Conservation (phyloP, 2,797 vertebrate species). For the Anguilla anguilla region DNA sequence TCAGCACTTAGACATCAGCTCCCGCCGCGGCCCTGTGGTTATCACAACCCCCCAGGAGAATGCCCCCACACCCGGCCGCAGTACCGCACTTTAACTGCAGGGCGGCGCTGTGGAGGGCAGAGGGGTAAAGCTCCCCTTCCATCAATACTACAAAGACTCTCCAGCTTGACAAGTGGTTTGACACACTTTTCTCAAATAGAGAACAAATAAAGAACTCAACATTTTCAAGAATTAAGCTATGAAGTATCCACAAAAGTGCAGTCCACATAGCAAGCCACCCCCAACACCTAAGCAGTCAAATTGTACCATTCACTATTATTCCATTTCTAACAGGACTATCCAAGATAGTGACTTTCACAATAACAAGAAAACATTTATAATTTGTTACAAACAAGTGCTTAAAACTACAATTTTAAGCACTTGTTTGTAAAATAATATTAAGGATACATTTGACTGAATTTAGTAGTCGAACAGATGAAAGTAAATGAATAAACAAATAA, state of each 20-base stretch:
- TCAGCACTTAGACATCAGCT: constrained; percentile 52
- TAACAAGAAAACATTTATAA: too few relatives aligned
- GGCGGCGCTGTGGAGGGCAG: background rate
- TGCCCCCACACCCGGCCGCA: background rate
- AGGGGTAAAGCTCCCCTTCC: background rate
- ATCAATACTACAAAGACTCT: too few relatives aligned
- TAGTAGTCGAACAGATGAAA: background rate
- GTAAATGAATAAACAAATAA: background rate
- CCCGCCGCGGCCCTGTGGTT: constrained; percentile 16
- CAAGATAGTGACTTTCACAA: too few relatives aligned
- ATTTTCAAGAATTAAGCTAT: background rate
- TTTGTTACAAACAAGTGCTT: too few relatives aligned
- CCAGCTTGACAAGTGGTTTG: too few relatives aligned
- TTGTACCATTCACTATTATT: background rate
- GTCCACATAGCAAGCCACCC: too few relatives aligned
- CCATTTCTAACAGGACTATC: too few relatives aligned
- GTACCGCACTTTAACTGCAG: background rate
- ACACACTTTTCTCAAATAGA: too few relatives aligned
- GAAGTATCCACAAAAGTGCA: background rate
- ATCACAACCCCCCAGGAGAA: constrained; percentile 31
- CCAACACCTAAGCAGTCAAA: background rate
- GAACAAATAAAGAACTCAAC: too few relatives aligned
- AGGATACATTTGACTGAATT: background rate
- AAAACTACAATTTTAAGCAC: background rate
- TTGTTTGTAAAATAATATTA: background rate